Base-by-base conservation (phyloP, 2,113 vertebrate genomes). In the Malurus alboscapulatus region DNA sequence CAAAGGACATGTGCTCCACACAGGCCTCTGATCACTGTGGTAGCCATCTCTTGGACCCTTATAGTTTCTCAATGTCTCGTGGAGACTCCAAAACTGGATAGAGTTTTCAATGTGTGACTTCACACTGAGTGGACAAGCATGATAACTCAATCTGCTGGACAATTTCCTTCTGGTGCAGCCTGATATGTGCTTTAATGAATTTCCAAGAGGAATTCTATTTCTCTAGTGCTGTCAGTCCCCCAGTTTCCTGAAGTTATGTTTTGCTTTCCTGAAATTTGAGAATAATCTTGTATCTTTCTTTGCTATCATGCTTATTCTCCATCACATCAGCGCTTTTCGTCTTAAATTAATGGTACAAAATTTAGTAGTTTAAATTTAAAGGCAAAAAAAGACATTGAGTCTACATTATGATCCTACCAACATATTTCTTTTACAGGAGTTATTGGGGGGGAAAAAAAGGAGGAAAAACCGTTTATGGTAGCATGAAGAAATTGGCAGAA, bases 51-150 rank as follows among this genome's bases (percentile, higher is more conserved):
- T 38, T 36, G 34, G 19, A 40, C 27, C 10, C 32, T 45, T 34
- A 61, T 10, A 36, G 22, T 71, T 72, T 71, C 36, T 45, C 45
- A 48, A 32, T 1, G 1, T 4, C 18, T 63, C 0, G 0, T 32
- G 16, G 21, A 67, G 21, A 9, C 8, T 62, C 32, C 36, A 59
- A 81, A 80, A 63, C 29, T 36, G 44, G 7, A 36, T 3, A 4
- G 12, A 69, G 6, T 25, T 57, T 67, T 48, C 38, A 30, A 32
- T 1, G 1, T 29, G 30, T 26, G 30, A 25, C 30, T 44, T 80
- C 25, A 53, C 8, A 32, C 21, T 12, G 10, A 59, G 18, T 7
- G 48, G 29, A 55, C 18, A 55, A 25, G 3, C 11, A 53, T 9
- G 27, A 19, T 17, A 71, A 62, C 7, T 20, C 21, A 80, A 14